Base-by-base conservation (phyloP, 2,113 vertebrate genomes). In the Myrmophylax atrothorax region DNA sequence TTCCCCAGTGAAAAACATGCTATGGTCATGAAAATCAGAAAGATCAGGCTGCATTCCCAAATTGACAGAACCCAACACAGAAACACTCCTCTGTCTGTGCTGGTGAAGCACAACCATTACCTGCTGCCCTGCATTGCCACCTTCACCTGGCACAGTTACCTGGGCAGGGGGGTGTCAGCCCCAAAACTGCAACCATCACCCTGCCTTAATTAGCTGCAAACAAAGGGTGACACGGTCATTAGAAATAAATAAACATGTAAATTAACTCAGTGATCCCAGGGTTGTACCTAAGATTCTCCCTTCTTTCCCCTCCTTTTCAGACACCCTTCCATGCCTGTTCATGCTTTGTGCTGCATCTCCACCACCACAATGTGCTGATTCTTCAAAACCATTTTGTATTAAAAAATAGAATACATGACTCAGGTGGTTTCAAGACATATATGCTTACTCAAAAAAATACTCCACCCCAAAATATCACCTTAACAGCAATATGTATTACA, bases 361-460 rank as follows among this genome's bases (percentile, higher is more conserved):
- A 60, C 58, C 78, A 50, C 22, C 24, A 18, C 1, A 7, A 82
- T 33, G 44, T 4, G 88, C 92, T 88, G 90, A 96, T 52, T 89
- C 64, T 74, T 90, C 79, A 75, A 86, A 95, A 90, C 1, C 8
- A 11, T 17, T 55, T 59, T 72, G 35, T 67, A 67, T 85, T 90
- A 90, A 93, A 94, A 89, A 88, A 93, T n/a, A 95, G 78, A 94
- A 88, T 40, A 62, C 60, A 67, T 90, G 87, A 92, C 79, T 94
- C 90, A 84, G 94, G 29, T 9, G 16, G 37, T 72, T 95, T 83
- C 58, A 90, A 91, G 63, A 86, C 0, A 8, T 8, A 85, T 38
- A 37, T 40, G 81, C 93, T 95, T 95, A 97, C 64, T 66, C 56
- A 59, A 79, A 89, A 84, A 81, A 82, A 46, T 0, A 49, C 3